Conservation (phyloP, 92 coral and sea anemone genomes). For the Porites divaricata region DNA sequence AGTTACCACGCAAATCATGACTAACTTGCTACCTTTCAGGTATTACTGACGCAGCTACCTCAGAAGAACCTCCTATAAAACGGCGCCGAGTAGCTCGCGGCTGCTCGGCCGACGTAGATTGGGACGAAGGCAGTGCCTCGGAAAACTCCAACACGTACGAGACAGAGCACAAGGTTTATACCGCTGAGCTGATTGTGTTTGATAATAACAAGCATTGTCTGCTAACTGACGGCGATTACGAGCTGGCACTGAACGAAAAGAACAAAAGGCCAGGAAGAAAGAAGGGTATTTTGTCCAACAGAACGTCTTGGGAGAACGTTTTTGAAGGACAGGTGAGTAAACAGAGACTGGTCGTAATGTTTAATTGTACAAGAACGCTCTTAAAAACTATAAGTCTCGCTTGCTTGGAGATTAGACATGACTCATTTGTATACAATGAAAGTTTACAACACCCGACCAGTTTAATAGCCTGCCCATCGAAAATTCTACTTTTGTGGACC, state of each 20-base stretch:
- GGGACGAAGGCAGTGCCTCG: conserved; percentile 64
- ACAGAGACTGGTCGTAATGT: too few species aligned
- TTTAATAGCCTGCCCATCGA: too few species aligned
- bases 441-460: too few species aligned
- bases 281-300: conserved; percentile 83
- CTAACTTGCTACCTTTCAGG: conserved; percentile 1
- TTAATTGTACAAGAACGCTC: too few species aligned
- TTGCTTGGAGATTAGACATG: too few species aligned
- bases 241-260: conserved; percentile 90
- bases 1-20: background rate
- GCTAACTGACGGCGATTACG: conserved; percentile 94
- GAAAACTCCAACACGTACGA: conserved; percentile 55
- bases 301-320: conserved; percentile 84
- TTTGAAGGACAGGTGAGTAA: conserved; percentile 90
- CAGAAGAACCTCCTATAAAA: conserved; percentile 89
- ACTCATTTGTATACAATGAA: too few species aligned
- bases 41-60: conserved; percentile 6
- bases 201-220: conserved; percentile 91
- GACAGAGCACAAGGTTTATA: conserved; percentile 72
- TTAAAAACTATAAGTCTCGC: too few species aligned
- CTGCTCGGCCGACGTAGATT: conserved; percentile 47
- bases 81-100: conserved; percentile 69
- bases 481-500: too few species aligned
- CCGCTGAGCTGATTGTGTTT: conserved; percentile 94
- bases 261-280: conserved; percentile 86